phyloP scores from a whole-genome alignment of 2,888 invertebrate genomes.

The Branchipolynoe longqiensis region DNA sequence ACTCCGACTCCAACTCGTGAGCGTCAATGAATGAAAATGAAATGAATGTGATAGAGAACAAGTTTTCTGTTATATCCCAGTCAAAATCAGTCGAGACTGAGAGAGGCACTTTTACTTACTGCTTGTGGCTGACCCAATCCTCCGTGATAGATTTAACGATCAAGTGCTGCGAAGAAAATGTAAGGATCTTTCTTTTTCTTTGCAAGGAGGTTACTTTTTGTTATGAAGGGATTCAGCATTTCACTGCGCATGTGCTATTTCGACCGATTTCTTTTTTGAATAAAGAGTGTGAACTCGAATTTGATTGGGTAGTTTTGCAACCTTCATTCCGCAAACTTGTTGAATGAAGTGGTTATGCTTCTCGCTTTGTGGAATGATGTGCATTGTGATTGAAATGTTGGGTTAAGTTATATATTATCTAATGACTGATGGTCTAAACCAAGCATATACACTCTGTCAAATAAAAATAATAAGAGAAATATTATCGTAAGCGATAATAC shows the following conservation, averaged over 20 bases:
- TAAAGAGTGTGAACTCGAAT: not conserved
- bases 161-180: constrained; percentile 22
- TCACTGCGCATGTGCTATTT: constrained; percentile 41
- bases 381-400: too few species aligned
- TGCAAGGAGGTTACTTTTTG: constrained; percentile 49
- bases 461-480: not conserved
- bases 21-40: constrained; percentile 30
- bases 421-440: too few species aligned
- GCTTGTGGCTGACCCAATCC: not conserved
- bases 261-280: too few species aligned
- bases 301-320: not conserved
- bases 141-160: not conserved
- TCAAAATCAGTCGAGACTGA: not conserved
- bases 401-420: too few species aligned
- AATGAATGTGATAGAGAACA: not conserved
- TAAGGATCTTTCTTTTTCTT: constrained; percentile 41
- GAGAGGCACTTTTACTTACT: not conserved
- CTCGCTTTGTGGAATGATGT: too few species aligned
- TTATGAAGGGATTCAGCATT: constrained; percentile 32
- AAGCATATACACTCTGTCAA: too few species aligned
- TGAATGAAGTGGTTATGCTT: too few species aligned
- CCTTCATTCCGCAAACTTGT: too few species aligned
- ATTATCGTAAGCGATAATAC: not conserved
- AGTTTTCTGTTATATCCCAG: not conserved
- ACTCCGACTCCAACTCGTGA: not conserved